These are phyloP conservation scores for Xenentodon cancila DNA, from an alignment of 2,797 vertebrate genomes.

Conservation along the genomic window DNA sequence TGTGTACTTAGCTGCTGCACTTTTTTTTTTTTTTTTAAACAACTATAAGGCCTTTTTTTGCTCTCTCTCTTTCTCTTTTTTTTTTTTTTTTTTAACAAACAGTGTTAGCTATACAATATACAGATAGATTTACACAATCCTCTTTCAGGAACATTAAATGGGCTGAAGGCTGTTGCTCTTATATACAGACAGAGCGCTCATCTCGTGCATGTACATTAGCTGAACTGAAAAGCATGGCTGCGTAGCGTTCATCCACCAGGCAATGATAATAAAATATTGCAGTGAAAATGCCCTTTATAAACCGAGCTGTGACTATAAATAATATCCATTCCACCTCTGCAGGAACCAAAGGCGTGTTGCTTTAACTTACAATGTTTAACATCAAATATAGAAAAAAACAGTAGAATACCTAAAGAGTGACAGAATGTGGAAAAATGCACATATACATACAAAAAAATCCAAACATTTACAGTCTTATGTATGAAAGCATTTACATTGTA, in stretches of 20 bases:
- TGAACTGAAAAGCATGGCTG: constrained; percentile 64
- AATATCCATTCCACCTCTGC: constrained; percentile 42
- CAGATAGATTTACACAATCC: constrained; percentile 77
- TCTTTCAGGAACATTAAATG: constrained; percentile 61
- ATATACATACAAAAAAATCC: constrained; percentile 5
- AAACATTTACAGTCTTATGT: constrained; percentile 34
- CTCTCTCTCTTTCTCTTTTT: neutral
- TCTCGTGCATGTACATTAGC: constrained; percentile 70
- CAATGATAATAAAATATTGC: constrained; percentile 73
- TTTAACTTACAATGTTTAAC: constrained; percentile 58
- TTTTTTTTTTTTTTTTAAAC: constrained; percentile 62
- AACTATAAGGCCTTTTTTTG: constrained; percentile 84
- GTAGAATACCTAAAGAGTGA: constrained; percentile 16
- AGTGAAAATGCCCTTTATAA: constrained; percentile 78
- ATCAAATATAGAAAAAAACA: constrained; percentile 55
- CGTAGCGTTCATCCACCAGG: constrained; percentile 75
- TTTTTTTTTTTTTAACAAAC: constrained; percentile 76
- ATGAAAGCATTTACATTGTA: constrained; percentile 71
- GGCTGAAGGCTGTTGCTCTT: constrained; percentile 69
- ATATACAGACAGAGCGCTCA: constrained; percentile 77
- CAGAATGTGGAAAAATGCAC: constrained; percentile 41
- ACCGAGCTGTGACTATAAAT: constrained; percentile 79
- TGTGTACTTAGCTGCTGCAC: constrained; percentile 82
- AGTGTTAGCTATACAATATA: constrained; percentile 85
- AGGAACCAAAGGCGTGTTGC: constrained; percentile 33